Conservation (phyloP, 1,140 invertebrate genomes). For the Drosophila suzukii region DNA sequence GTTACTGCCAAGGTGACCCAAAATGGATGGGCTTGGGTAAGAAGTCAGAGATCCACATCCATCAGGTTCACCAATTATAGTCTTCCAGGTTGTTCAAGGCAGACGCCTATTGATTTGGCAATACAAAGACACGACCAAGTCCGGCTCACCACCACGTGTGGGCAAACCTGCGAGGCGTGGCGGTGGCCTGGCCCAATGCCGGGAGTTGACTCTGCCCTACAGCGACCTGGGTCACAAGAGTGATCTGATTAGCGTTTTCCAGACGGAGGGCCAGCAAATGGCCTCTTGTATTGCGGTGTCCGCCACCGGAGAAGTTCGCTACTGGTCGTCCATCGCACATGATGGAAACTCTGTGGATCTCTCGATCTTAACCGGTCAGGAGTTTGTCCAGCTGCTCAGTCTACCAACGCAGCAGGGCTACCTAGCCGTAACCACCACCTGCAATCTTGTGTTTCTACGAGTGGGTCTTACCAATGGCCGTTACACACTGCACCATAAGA, state of each 20-base stretch:
- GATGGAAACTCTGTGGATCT: slow-evolving; percentile 94
- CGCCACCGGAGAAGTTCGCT: slow-evolving; percentile 95
- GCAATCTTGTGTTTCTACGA: slow-evolving; percentile 92
- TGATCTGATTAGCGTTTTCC: slow-evolving; percentile 93
- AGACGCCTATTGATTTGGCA: slow-evolving; percentile 95
- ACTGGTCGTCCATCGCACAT: slow-evolving; percentile 95
- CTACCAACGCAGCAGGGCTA: slow-evolving; percentile 90
- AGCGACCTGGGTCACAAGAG: slow-evolving; percentile 96
- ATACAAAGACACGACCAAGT: slow-evolving; percentile 86
- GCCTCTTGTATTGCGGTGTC: slow-evolving; percentile 96
- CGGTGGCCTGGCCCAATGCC: slow-evolving; percentile 86
- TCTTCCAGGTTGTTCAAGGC: slow-evolving; percentile 92
- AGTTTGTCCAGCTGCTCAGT: slow-evolving; percentile 92
- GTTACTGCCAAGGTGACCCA: slow-evolving; percentile 88
- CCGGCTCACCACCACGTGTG: slow-evolving; percentile 41
- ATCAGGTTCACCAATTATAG: not conserved
- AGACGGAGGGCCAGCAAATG: slow-evolving; percentile 88
- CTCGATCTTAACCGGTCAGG: slow-evolving; percentile 92
- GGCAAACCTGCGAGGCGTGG: slow-evolving; percentile 78
- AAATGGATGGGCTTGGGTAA: slow-evolving; percentile 90
- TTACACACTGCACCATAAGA: slow-evolving; percentile 88
- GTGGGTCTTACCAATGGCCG: slow-evolving; percentile 87
- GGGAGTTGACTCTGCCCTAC: slow-evolving; percentile 94
- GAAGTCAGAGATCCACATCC: slow-evolving; percentile 15
- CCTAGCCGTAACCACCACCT: slow-evolving; percentile 95